These are phyloP conservation scores for Cydia splendana DNA, from an alignment of 1,140 invertebrate genomes.

Conservation along the genomic window DNA sequence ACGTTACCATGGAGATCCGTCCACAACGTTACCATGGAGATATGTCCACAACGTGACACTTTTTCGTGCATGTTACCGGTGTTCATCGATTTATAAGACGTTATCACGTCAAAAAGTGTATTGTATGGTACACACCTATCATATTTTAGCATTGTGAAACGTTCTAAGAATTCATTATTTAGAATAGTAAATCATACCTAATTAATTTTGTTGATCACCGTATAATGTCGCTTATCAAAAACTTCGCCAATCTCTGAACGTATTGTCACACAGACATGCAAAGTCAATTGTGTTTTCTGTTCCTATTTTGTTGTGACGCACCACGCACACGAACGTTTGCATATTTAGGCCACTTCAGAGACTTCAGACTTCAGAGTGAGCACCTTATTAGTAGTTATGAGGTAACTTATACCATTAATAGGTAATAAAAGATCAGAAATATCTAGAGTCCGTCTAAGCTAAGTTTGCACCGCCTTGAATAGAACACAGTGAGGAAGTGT, in stretches of 20 bases:
- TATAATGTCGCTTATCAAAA: constrained; percentile 39
- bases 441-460: no score
- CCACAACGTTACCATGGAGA: no score
- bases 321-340: constrained; percentile 29
- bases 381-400: no score
- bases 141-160: background rate
- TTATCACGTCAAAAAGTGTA: background rate
- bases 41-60: no score
- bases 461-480: no score
- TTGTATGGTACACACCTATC: background rate
- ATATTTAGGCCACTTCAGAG: constrained; percentile 17
- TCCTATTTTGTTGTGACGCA: constrained; percentile 30
- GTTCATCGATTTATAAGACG: no score
- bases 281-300: constrained; percentile 51
- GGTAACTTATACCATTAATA: background rate
- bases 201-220: background rate
- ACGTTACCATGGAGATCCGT: no score
- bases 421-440: background rate
- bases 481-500: no score
- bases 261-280: constrained; percentile 45
- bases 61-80: no score
- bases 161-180: background rate
- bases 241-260: constrained; percentile 31
- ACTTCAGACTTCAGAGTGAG: background rate
- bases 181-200: no score